Evolutionary conservation across 2,888 invertebrate species (phyloP).

Genomic region (Cephus nigrinus): DNA sequence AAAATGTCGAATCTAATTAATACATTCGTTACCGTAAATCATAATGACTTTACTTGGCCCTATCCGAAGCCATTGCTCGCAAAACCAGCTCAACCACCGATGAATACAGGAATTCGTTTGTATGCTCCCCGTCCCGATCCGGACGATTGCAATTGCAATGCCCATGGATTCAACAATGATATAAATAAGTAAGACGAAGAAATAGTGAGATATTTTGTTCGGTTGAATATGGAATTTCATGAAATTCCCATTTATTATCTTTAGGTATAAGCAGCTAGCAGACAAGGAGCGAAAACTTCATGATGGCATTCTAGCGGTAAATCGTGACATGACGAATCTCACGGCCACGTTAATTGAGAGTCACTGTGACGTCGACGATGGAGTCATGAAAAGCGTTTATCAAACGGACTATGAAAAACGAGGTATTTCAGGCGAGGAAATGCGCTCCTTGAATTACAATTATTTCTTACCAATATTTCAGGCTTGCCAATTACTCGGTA

Average conservation of each 20-base stretch:
- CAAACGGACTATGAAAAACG: constrained; percentile 73
- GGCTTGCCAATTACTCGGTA: constrained; percentile 70
- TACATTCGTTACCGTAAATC: constrained; percentile 68
- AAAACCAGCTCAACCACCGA: constrained; percentile 74
- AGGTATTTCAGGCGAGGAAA: constrained; percentile 60
- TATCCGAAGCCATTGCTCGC: constrained; percentile 70
- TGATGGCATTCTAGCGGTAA: constrained; percentile 69
- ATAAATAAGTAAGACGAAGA: constrained; percentile 66
- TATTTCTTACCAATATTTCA: constrained; percentile 41
- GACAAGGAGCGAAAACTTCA: constrained; percentile 73
- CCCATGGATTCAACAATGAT: constrained; percentile 72
- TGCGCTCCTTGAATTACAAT: constrained; percentile 4
- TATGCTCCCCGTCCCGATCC: constrained; percentile 70
- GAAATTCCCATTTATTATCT: background rate
- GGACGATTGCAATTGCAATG: constrained; percentile 75
- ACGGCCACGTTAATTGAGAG: constrained; percentile 69
- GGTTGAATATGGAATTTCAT: background rate
- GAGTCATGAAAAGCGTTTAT: constrained; percentile 74
- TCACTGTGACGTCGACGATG: constrained; percentile 73
- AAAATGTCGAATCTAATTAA: constrained; percentile 53
- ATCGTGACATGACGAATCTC: constrained; percentile 65
- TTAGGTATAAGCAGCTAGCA: constrained; percentile 70
- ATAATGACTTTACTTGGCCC: constrained; percentile 73
- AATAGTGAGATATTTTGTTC: background rate
- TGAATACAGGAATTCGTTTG: constrained; percentile 65